Evolutionary conservation across 2,113 vertebrate species (phyloP), one percentile per base, ranked within the genome.

Genomic region (Cettia cetti): DNA sequence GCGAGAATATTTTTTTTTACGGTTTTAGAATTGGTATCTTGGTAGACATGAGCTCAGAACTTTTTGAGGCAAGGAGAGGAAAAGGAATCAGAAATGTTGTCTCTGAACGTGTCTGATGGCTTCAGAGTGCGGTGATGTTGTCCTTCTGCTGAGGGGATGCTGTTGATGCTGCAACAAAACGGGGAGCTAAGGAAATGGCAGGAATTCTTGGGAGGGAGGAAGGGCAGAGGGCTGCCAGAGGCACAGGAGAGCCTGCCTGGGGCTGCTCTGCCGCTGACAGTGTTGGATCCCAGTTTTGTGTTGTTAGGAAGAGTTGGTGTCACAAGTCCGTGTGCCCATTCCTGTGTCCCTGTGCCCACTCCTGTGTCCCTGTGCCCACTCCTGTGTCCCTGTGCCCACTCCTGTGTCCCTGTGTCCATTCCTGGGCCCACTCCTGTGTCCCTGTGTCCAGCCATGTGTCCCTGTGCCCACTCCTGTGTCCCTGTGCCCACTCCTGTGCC

Each of bases 211-310:
- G 50, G 11, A 35, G 20, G 33, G 57, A 89, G 45, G 69, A 6
- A 82, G 61, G 72, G 54, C 66, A 42, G 57, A 42, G 30, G 21
- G n/a, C 60, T 83, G 64, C 17, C 40, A 1, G 40, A 68, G 70
- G 52, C 7, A 1, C 17, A 6, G 39, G 4, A 64, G 49, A 52
- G 70, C 53, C n/a, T 10, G 27, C 24, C 12, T 16, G 15, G 13
- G 8, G 11, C 28, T 70, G 6, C 24, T 52, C 15, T 35, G 27
- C 40, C 1, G 1, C 6, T 27, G 26, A 3, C 1, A 1, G 15
- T 0, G 11, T 35, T 69, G 1, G 0, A n/a, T 10, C 39, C 18
- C 0, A 0, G 44, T 47, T 82, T 88, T 0, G 0, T 39, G 52
- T 53, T 39, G 40, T 52, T 17, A 15, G 63, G 15, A 68, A 23